Percentiles rank a stretch among this genome's conserved stretches.
Conservation (phyloP, 2,888 invertebrate genomes). For the Sturmia bella region DNA sequence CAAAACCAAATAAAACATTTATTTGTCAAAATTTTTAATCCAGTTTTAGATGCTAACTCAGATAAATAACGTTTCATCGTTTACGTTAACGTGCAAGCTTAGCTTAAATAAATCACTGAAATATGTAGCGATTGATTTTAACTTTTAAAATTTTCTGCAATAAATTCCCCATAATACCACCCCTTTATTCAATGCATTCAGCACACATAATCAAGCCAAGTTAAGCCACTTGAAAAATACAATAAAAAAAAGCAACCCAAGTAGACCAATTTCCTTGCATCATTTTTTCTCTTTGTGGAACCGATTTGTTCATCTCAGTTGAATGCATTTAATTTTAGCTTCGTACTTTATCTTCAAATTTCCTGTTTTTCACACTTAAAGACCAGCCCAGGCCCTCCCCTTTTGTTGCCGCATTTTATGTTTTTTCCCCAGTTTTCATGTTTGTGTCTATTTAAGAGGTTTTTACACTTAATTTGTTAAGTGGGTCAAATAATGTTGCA, state of each 20-base stretch:
- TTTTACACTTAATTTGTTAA: conserved; percentile 72
- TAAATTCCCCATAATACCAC: background rate
- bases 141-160: background rate
- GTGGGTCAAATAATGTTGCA: conserved; percentile 71
- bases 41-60: too few relatives aligned
- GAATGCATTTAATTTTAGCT: conserved; percentile 55
- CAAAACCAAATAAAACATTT: too few relatives aligned
- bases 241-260: conserved; percentile 3
- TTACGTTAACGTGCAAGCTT: too few relatives aligned
- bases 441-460: conserved; percentile 65
- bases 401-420: conserved; percentile 27
- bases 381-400: background rate
- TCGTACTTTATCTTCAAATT: conserved; percentile 44
- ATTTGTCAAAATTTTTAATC: too few relatives aligned
- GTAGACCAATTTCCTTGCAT: conserved; percentile 55
- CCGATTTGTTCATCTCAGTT: conserved; percentile 56
- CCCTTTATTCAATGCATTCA: conserved; percentile 2
- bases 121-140: background rate
- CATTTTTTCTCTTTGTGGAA: conserved; percentile 23
- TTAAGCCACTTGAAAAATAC: conserved; percentile 11
- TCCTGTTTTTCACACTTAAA: conserved; percentile 16
- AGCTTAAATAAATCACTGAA: background rate
- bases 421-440: conserved; percentile 14
- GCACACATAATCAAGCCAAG: conserved; percentile 2
- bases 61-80: too few relatives aligned